Base-by-base conservation (phyloP, 2,797 vertebrate species). In the Brachymystax lenok region DNA sequence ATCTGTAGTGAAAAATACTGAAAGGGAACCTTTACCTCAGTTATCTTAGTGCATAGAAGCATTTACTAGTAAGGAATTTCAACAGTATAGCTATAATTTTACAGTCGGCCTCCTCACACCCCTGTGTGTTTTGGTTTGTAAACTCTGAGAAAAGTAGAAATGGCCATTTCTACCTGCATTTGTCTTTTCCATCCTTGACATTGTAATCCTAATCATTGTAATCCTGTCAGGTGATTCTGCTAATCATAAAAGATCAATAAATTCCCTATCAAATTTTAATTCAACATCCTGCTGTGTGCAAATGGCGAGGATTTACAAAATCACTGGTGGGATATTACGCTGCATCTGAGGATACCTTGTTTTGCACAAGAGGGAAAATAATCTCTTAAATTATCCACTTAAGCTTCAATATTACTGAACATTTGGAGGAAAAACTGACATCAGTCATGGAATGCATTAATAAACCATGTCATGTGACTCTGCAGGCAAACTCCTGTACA, bases 11-110 rank as follows among this genome's bases (percentile, higher is more conserved):
- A 40, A 69, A 69, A 40, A 69, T 40, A 40, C 2, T 69, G 68
- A 46, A 69, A 69, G 30, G 68, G 10, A 46, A 19, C 35, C 8
- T 21, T n/a, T 35, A 46, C n/a, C 35, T 40, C n/a, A 46, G 68
- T 40, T n/a, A 46, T 69, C 33, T 69, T 19, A 69, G 68, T 69
- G 68, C 68, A 69, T n/a, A 40, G 30, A 69, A 69, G 68, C 14
- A n/a, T 21, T 46, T 46, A 19, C 40, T 12, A 69, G 68, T 40
- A 19, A 46, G 35, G 33, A 21, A 21, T n/a, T 21, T 40, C 17
- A 69, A 40, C 16, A n/a, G 16, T n/a, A 21, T 69, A 16, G 68
- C 13, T 46, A 35, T 17, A 69, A 21, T 1, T 24, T 64, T 21
- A 63, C n/a, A 19, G 30, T 33, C 13, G 8, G 30, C 12, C 10